Percentiles rank a stretch among this genome's conserved stretches.
These are phyloP conservation scores for Acromyrmex heyeri DNA, from an alignment of 1,140 invertebrate species.

Conservation along the genomic window DNA sequence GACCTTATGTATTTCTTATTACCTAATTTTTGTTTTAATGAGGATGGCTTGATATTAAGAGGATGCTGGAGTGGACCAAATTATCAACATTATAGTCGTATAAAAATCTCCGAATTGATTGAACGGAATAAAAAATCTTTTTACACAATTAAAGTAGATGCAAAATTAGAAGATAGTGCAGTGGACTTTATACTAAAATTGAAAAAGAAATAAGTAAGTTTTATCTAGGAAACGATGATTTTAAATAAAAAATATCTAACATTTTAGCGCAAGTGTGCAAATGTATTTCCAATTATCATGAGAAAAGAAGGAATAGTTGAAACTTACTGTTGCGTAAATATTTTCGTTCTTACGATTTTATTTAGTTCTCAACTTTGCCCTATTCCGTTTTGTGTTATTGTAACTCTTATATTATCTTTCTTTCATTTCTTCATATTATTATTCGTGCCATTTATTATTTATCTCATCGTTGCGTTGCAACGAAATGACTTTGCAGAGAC, in stretches of 20 bases:
- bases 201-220: background rate
- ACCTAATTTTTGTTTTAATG: no score
- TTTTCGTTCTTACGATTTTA: background rate
- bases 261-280: background rate
- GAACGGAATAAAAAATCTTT: no score
- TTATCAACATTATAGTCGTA: no score
- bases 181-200: no score
- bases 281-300: background rate
- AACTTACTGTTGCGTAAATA: background rate
- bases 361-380: background rate
- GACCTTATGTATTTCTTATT: no score
- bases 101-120: no score
- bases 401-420: background rate
- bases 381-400: background rate
- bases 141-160: no score
- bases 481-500: background rate
- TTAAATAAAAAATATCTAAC: background rate
- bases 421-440: background rate
- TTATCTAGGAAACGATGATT: background rate
- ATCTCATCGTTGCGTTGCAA: background rate
- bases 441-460: background rate
- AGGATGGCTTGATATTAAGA: no score
- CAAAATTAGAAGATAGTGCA: no score
- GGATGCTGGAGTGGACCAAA: no score
- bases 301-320: background rate